Evolutionary conservation across 1,140 invertebrate species (phyloP).

Genomic region (Ips typographus): DNA sequence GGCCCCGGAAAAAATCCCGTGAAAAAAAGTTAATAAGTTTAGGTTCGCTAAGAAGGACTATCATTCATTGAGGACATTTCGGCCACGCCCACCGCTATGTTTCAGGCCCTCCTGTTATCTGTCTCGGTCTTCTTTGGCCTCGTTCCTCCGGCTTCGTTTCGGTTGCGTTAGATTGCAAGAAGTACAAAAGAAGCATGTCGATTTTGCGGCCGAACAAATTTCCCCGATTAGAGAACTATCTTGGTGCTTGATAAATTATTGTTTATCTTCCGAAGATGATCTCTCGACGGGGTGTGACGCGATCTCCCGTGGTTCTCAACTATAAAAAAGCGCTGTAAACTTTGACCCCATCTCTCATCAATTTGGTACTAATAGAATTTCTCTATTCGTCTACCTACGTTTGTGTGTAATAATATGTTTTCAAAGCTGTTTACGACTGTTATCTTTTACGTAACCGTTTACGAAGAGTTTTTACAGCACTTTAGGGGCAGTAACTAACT

Average conservation of each 20-base stretch:
- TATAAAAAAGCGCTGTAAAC: conserved; percentile 24
- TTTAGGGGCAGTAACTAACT: no score
- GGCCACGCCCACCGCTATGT: conserved; percentile 28
- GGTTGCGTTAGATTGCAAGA: background rate
- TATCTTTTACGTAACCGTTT: no score
- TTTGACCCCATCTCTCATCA: conserved; percentile 19
- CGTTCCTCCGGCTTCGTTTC: background rate
- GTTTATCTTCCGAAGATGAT: conserved; percentile 36
- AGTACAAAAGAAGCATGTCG: background rate
- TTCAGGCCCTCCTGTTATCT: conserved; percentile 2
- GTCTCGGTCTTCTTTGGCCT: conserved; percentile 10
- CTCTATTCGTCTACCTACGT: background rate
- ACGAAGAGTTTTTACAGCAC: no score
- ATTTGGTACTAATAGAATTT: conserved; percentile 15
- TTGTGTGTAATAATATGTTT: no score
- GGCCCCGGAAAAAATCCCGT: conserved; percentile 18
- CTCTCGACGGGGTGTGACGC: conserved; percentile 34
- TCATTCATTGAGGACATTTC: conserved; percentile 36
- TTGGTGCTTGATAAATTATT: conserved; percentile 32
- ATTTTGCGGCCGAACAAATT: background rate
- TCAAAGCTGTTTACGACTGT: no score
- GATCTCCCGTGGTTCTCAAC: conserved; percentile 27
- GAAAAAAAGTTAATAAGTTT: conserved; percentile 36
- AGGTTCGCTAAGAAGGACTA: conserved; percentile 34
- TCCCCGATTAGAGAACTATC: conserved; percentile 17